phyloP scores from a whole-genome alignment of 2,797 vertebrate species.

The Pogonophryne albipinna region DNA sequence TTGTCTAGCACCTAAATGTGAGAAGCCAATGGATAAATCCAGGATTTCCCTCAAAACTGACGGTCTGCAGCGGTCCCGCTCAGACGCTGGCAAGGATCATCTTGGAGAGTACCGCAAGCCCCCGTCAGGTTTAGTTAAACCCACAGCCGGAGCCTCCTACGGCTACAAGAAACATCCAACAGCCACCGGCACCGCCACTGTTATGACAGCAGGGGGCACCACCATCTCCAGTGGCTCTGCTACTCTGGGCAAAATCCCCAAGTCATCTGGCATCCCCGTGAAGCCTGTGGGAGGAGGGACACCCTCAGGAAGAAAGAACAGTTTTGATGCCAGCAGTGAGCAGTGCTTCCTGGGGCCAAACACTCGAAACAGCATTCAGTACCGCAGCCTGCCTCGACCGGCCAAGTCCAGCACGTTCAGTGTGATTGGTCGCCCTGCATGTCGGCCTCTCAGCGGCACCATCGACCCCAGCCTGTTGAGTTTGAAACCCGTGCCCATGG shows the following conservation, averaged over 20 bases:
- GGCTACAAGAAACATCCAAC: conserved; percentile 93
- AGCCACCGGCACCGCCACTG: conserved; percentile 90
- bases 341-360: conserved; percentile 92
- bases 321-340: conserved; percentile 91
- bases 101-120: conserved; percentile 92
- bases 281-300: conserved; percentile 87
- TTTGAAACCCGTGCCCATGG: conserved; percentile 85
- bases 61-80: conserved; percentile 94
- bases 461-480: conserved; percentile 91
- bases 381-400: conserved; percentile 96
- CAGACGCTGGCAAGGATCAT: conserved; percentile 92
- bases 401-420: conserved; percentile 97
- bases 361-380: conserved; percentile 94
- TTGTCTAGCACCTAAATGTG: conserved; percentile 84
- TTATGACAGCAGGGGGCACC: conserved; percentile 91
- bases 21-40: conserved; percentile 92
- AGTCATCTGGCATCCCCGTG: conserved; percentile 94
- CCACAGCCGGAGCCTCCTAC: conserved; percentile 89
- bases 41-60: conserved; percentile 91
- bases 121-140: conserved; percentile 93
- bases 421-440: conserved; percentile 87
- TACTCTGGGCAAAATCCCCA: conserved; percentile 93
- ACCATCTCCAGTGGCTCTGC: conserved; percentile 88
- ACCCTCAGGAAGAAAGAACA: conserved; percentile 90
- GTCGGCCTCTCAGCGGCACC: conserved; percentile 89